Base-by-base conservation (phyloP, 2,113 vertebrate species). In the Colaptes auratus region DNA sequence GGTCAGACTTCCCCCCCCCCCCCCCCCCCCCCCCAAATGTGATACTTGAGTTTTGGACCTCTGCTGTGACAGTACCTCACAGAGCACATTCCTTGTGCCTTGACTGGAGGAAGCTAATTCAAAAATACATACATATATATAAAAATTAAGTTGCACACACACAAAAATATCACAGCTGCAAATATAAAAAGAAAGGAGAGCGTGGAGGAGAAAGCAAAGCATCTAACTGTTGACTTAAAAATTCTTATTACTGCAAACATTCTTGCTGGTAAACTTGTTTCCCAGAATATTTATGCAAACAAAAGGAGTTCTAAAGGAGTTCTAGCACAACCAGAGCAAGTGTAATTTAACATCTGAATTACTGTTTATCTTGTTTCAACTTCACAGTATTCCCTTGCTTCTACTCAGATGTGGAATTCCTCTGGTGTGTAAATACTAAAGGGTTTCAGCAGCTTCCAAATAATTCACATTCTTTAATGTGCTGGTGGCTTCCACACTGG, bases 211-310 rank as follows among this genome's bases (percentile, higher is more conserved):
- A 94, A 90, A 94, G 76, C 23, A 92, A 96, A 91, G 75, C 60
- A 67, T 91, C 67, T 44, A 24, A 82, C 17, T 67, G 52, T 78
- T 90, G 82, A 95, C 36, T 93, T 83, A 56, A 93, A 94, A 91
- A 92, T 53, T 67, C 71, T 86, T 86, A 88, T 64, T 90, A 77
- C 65, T 88, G 88, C 89, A 91, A 96, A 91, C 76, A 82, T 60
- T 88, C 89, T 86, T 93, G 82, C 78, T 88, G 82, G 88, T 83
- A 92, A 93, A 95, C 89, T 92, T 20, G 86, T 91, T 95, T 93
- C 89, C 30, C 15, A 92, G 91, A 87, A 89, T 82, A 86, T 95
- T 96, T 96, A 94, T 90, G 93, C 91, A 93, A 95, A 96, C 95
- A 93, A 91, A 95, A 95, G 79, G 79, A 93, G 72, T 89, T 88